A percentile compares a stretch with the other conserved stretches of the same genome.
These are phyloP conservation scores for Tinamus guttatus DNA, from an alignment of 2,113 vertebrate species.

Conservation along the genomic window DNA sequence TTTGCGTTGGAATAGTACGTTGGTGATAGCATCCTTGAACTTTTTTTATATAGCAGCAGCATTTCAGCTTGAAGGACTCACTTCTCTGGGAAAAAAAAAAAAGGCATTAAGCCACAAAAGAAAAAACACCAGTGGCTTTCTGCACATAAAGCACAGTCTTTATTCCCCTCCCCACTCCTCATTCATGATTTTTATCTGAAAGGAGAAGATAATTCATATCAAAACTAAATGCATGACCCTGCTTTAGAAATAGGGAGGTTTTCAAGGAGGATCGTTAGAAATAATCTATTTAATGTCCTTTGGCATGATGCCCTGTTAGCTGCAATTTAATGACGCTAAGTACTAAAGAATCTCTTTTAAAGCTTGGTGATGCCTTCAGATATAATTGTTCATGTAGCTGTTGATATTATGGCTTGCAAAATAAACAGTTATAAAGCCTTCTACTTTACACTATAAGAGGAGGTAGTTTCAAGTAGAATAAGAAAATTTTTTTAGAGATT, in stretches of 20 bases:
- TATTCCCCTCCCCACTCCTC: background rate
- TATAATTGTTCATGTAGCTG: background rate
- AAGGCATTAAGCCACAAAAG: background rate
- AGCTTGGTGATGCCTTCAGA: background rate
- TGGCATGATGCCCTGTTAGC: background rate
- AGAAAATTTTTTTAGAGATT: background rate
- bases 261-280: background rate
- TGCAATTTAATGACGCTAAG: background rate
- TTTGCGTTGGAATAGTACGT: background rate
- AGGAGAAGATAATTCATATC: background rate
- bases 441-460: background rate
- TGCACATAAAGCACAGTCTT: background rate
- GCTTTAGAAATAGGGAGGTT: background rate
- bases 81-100: background rate
- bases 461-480: background rate
- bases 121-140: background rate
- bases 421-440: background rate
- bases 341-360: background rate
- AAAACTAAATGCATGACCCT: background rate
- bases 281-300: background rate
- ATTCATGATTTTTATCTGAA: background rate
- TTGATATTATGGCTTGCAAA: background rate
- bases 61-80: background rate
- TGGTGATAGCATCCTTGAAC: background rate
- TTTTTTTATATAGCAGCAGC: background rate